Evolutionary conservation across 2,888 invertebrate species (phyloP).

Genomic region (Acrobasis repandana): DNA sequence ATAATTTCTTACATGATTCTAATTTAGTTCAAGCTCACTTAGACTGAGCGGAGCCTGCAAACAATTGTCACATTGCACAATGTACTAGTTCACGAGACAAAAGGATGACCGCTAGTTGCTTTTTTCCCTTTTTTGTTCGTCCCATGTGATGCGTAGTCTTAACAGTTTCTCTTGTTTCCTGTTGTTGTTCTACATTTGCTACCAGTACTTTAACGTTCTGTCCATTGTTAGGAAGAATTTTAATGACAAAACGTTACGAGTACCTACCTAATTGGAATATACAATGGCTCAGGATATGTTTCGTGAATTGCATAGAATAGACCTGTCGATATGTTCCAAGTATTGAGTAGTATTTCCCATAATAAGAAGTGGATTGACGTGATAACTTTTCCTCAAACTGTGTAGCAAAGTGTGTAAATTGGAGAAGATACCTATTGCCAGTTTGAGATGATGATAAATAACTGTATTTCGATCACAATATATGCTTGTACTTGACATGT

Average conservation of each 20-base stretch:
- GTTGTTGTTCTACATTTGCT: slow-evolving; percentile 54
- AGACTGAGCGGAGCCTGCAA: slow-evolving; percentile 24
- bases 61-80: slow-evolving; percentile 57
- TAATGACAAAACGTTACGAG: slow-evolving; percentile 35
- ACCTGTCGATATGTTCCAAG: background rate
- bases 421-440: too few relatives aligned
- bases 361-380: too few relatives aligned
- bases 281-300: background rate
- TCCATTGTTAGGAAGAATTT: slow-evolving; percentile 48
- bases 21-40: background rate
- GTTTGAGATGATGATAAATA: too few relatives aligned
- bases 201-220: slow-evolving; percentile 41
- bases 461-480: too few relatives aligned
- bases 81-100: slow-evolving; percentile 53
- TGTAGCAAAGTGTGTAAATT: too few relatives aligned
- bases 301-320: slow-evolving; percentile 1
- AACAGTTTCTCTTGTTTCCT: slow-evolving; percentile 60
- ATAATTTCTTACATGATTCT: slow-evolving; percentile 2
- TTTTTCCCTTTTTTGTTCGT: slow-evolving; percentile 56
- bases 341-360: too few relatives aligned
- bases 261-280: slow-evolving; percentile 7
- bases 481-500: background rate
- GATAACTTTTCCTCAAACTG: too few relatives aligned
- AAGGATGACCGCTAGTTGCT: slow-evolving; percentile 56
- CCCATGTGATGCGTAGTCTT: slow-evolving; percentile 52